Conservation (phyloP, 1,140 invertebrate species). For the Zophobas atratus region DNA sequence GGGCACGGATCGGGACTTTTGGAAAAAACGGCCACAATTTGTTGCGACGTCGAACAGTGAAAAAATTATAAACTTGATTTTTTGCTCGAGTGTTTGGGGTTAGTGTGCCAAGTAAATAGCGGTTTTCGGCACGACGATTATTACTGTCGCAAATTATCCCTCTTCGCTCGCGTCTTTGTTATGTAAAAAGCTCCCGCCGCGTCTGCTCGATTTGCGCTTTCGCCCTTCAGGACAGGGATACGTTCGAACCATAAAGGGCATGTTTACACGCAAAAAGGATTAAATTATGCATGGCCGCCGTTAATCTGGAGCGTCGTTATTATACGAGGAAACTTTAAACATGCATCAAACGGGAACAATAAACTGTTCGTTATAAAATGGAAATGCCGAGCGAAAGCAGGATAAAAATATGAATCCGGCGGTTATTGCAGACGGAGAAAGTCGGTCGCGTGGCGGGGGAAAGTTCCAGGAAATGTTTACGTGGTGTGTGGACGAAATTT, state of each 20-base stretch:
- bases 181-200: neutral
- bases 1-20: no score
- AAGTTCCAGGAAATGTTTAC: neutral
- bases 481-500: no score
- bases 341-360: slow-evolving; percentile 29
- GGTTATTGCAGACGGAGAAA: neutral
- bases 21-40: no score
- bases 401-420: slow-evolving; percentile 27
- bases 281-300: slow-evolving; percentile 25
- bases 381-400: slow-evolving; percentile 1
- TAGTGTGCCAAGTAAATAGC: no score
- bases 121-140: no score
- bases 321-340: slow-evolving; percentile 28
- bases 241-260: slow-evolving; percentile 29
- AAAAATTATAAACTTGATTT: no score
- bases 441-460: neutral
- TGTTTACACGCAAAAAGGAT: slow-evolving; percentile 37
- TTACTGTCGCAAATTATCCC: no score
- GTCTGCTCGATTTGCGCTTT: neutral
- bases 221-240: neutral
- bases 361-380: slow-evolving; percentile 32
- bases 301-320: slow-evolving; percentile 25
- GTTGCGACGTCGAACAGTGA: no score
- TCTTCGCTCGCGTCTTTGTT: neutral
- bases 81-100: no score